These are phyloP conservation scores for Frankliniella intonsa DNA, from an alignment of 2,888 invertebrate genomes.

Conservation along the genomic window DNA sequence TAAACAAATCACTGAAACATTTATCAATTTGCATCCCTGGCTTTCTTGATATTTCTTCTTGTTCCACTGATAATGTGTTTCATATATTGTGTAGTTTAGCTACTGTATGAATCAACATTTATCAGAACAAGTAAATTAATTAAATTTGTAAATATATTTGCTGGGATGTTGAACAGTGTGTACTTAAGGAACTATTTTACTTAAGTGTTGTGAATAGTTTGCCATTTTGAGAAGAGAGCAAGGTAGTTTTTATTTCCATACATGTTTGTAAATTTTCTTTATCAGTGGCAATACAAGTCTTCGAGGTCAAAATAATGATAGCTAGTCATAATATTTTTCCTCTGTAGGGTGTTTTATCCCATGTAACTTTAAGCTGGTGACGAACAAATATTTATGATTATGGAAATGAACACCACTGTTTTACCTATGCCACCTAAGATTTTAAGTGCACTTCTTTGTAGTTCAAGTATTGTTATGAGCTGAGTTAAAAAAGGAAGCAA, in stretches of 20 bases:
- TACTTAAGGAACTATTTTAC: slow-evolving; percentile 1
- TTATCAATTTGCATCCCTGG: neutral
- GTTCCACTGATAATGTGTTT: neutral
- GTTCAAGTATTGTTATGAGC: slow-evolving; percentile 5
- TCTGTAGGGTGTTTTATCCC: slow-evolving; percentile 19
- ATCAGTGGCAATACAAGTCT: slow-evolving; percentile 15
- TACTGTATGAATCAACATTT: neutral
- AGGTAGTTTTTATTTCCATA: neutral
- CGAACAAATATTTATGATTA: slow-evolving; percentile 3
- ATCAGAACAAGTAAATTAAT: neutral
- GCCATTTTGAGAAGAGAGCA: neutral
- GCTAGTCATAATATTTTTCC: slow-evolving; percentile 25
- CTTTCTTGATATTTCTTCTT: neutral
- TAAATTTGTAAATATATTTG: slow-evolving; percentile 22
- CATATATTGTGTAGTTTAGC: neutral
- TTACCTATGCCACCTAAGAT: slow-evolving; percentile 11
- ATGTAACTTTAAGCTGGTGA: slow-evolving; percentile 26
- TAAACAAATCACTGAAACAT: neutral
- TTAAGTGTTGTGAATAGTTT: neutral
- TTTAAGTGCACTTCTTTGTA: slow-evolving; percentile 25
- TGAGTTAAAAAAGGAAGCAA: neutral
- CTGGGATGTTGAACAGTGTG: neutral
- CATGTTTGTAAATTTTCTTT: slow-evolving; percentile 12
- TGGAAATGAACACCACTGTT: slow-evolving; percentile 13
- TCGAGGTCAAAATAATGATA: slow-evolving; percentile 17